Evolutionary conservation across 2,888 invertebrate genomes (phyloP).

Genomic region (Nomada goodeniana): DNA sequence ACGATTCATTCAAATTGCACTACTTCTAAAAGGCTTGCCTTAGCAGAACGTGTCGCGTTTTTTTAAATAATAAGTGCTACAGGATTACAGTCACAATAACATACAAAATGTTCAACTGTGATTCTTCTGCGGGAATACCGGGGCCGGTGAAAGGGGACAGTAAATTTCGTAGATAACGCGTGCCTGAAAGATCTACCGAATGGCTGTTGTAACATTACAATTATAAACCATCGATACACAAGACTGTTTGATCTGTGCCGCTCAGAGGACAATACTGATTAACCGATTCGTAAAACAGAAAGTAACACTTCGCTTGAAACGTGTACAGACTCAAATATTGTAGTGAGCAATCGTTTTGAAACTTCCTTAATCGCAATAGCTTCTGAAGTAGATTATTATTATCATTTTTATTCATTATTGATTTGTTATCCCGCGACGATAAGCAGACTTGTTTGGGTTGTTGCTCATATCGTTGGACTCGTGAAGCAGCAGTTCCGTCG

Average conservation of each 20-base stretch:
- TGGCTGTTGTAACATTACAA: slow-evolving; percentile 34
- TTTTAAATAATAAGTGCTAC: slow-evolving; percentile 5
- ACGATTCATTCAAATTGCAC: not conserved
- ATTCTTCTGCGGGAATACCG: slow-evolving; percentile 64
- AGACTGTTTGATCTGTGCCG: slow-evolving; percentile 31
- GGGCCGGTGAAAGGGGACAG: slow-evolving; percentile 20
- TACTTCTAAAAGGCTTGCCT: not conserved
- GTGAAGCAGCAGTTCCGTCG: no score
- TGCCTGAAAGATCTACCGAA: slow-evolving; percentile 52
- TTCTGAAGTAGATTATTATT: no score
- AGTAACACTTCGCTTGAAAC: not conserved
- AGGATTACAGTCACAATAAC: slow-evolving; percentile 29
- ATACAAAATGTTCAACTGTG: slow-evolving; percentile 74
- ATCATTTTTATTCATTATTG: no score
- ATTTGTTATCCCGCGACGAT: no score
- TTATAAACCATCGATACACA: slow-evolving; percentile 38
- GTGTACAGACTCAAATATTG: not conserved
- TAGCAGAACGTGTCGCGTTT: not conserved
- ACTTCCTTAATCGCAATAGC: not conserved
- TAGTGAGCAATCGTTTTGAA: not conserved
- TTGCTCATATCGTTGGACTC: no score
- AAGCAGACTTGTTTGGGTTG: no score
- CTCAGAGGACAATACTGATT: not conserved
- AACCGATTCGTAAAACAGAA: not conserved
- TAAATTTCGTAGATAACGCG: slow-evolving; percentile 50